Conservation (phyloP, 2,888 invertebrate species). For the Chrysolina americana region DNA sequence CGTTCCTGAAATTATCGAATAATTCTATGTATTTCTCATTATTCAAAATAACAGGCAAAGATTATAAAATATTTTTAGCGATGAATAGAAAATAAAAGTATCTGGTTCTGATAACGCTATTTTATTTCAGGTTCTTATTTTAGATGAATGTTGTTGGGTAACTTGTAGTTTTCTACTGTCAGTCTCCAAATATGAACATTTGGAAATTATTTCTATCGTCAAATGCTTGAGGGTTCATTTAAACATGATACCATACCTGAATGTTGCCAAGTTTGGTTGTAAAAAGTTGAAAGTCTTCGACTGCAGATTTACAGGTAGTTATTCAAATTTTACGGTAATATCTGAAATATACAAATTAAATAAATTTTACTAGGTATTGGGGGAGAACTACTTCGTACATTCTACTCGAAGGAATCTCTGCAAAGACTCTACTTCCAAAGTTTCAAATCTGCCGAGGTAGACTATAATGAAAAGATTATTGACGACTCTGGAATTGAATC, state of each 20-base stretch:
- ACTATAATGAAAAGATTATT: constrained; percentile 46
- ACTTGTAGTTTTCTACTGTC: constrained; percentile 81
- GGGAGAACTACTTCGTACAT: constrained; percentile 59
- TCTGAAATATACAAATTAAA: not conserved
- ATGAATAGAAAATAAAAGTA: not conserved
- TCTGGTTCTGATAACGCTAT: no score
- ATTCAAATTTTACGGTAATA: not conserved
- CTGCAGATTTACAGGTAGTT: constrained; percentile 64
- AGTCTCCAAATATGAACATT: constrained; percentile 78
- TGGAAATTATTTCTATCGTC: constrained; percentile 76
- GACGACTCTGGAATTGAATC: constrained; percentile 12
- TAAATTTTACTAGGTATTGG: constrained; percentile 58
- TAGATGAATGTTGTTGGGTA: constrained; percentile 83
- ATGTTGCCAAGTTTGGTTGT: constrained; percentile 82
- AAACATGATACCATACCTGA: constrained; percentile 80
- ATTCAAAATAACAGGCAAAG: no score
- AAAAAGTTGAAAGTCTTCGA: constrained; percentile 70
- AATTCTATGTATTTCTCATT: no score
- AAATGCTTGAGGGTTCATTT: constrained; percentile 77
- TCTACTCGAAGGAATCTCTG: constrained; percentile 56
- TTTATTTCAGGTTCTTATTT: constrained; percentile 75
- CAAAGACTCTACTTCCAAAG: constrained; percentile 65
- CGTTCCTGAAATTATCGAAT: no score
- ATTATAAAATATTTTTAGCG: no score
- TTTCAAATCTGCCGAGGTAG: constrained; percentile 55